Conservation (phyloP, 2,888 invertebrate genomes). For the Brachylomia viminalis region DNA sequence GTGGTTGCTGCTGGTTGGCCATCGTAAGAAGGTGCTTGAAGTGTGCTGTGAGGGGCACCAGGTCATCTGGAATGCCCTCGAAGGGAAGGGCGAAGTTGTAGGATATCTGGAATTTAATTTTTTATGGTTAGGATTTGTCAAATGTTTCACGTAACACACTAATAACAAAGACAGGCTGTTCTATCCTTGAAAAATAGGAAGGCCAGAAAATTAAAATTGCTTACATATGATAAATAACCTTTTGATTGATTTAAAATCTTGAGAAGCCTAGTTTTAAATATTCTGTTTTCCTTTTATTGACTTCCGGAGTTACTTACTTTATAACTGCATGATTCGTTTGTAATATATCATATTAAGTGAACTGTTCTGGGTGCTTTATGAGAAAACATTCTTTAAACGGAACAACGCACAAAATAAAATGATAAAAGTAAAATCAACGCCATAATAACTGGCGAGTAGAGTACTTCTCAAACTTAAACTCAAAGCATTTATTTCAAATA, state of each 20-base stretch:
- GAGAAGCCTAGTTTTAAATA: no score
- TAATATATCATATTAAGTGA: no score
- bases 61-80: conserved; percentile 98
- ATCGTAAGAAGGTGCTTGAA: conserved; percentile 97
- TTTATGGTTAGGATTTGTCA: background rate
- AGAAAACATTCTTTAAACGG: no score
- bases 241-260: no score
- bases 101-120: conserved; percentile 92
- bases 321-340: no score
- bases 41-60: conserved; percentile 98
- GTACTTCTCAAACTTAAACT: no score
- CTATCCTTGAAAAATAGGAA: background rate
- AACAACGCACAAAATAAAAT: background rate
- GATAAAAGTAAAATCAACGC: background rate
- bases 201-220: no score
- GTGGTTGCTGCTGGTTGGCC: conserved; percentile 95
- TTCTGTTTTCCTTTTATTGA: no score
- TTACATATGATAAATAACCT: no score
- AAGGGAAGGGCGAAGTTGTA: conserved; percentile 97
- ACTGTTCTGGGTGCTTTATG: no score
- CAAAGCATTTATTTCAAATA: no score
- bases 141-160: background rate
- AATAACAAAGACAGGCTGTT: background rate
- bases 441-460: background rate
- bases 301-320: no score